Evolutionary conservation across 2,888 invertebrate genomes (phyloP).

Genomic region (Gari tellinella): DNA sequence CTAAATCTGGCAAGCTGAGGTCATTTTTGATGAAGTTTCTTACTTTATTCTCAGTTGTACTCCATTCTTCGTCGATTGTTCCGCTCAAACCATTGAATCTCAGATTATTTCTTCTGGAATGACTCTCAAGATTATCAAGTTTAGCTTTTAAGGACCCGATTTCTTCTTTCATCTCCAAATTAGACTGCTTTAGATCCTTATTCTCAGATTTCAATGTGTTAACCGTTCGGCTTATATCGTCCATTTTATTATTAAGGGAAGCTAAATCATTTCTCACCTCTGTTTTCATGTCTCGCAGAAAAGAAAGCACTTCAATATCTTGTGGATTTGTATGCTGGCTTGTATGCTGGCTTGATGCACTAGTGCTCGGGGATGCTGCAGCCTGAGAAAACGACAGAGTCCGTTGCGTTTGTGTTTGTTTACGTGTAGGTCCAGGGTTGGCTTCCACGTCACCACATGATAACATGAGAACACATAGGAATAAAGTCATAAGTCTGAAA

Average conservation of each 20-base stretch:
- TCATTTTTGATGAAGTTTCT: conserved; percentile 24
- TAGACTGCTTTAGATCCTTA: neutral
- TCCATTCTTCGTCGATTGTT: conserved; percentile 9
- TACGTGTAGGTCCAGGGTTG: conserved; percentile 2
- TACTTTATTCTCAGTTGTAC: conserved; percentile 2
- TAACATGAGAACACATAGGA: no score
- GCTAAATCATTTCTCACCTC: neutral
- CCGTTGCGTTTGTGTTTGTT: no score
- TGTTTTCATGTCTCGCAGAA: conserved; percentile 8
- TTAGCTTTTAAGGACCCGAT: neutral
- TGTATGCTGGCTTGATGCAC: no score
- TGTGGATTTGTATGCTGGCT: no score
- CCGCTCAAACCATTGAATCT: conserved; percentile 5
- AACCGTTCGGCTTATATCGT: conserved; percentile 1
- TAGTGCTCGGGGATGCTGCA: neutral
- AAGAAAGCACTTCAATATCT: neutral
- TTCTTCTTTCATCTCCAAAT: neutral
- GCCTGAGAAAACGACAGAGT: no score
- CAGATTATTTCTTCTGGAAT: conserved; percentile 17
- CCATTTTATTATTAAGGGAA: conserved; percentile 6
- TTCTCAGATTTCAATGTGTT: conserved; percentile 1
- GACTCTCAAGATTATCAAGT: conserved; percentile 10
- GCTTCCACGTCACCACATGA: conserved; percentile 7
- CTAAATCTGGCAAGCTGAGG: conserved; percentile 7
- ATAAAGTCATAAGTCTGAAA: no score